phyloP scores from a whole-genome alignment of 1,140 invertebrate genomes.

The Solen grandis region DNA sequence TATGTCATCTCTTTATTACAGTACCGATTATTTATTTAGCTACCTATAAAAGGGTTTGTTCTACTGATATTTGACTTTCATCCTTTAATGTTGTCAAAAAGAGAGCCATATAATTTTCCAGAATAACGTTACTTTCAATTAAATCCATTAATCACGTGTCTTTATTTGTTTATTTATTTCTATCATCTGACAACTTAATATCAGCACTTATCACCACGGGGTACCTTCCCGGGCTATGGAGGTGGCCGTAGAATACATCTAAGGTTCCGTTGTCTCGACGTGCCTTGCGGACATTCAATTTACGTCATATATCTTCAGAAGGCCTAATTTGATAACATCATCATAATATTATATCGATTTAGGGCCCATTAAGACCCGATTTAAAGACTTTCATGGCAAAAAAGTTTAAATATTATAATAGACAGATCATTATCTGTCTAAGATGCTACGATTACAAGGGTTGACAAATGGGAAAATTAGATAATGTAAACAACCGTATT shows the following conservation, averaged over 20 bases:
- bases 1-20: no score
- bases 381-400: slow-evolving; percentile 46
- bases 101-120: no score
- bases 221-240: no score
- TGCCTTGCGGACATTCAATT: slow-evolving; percentile 7
- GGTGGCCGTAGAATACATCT: no score
- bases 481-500: slow-evolving; percentile 53
- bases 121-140: background rate
- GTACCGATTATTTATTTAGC: no score
- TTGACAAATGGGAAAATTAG: slow-evolving; percentile 55
- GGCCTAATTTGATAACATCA: slow-evolving; percentile 48
- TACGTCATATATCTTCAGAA: slow-evolving; percentile 34
- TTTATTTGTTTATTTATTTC: slow-evolving; percentile 43
- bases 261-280: background rate
- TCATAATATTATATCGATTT: slow-evolving; percentile 42
- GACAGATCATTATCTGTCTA: slow-evolving; percentile 43
- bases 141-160: slow-evolving; percentile 56
- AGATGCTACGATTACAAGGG: background rate
- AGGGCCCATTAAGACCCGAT: slow-evolving; percentile 43
- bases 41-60: no score
- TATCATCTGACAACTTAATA: slow-evolving; percentile 50
- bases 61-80: no score
- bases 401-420: slow-evolving; percentile 44
- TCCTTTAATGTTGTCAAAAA: no score
- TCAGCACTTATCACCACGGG: background rate